Percentiles rank a stretch among this genome's conserved stretches.
Conservation (phyloP, 1,140 invertebrate genomes). For the Triops cancriformis region DNA sequence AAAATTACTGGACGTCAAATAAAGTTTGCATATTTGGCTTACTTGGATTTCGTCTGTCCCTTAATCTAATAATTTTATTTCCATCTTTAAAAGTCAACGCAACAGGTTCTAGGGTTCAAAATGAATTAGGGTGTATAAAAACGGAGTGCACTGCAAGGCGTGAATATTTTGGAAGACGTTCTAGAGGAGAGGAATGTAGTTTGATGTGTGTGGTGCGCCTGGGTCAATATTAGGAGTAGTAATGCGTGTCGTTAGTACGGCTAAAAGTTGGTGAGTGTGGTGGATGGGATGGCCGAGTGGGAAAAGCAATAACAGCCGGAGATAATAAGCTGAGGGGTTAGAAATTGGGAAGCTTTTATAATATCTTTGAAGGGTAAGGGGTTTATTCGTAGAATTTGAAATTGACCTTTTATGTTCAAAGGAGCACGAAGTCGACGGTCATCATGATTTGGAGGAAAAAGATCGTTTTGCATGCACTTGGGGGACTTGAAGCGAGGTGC, state of each 20-base stretch:
- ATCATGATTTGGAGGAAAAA: background rate
- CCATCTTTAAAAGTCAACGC: too few relatives aligned
- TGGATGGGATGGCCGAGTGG: background rate
- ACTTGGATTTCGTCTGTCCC: too few relatives aligned
- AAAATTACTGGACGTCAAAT: too few relatives aligned
- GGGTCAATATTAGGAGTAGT: conserved; percentile 7
- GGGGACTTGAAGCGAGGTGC: background rate
- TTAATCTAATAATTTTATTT: too few relatives aligned
- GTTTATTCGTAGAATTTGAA: background rate
- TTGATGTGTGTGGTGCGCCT: background rate
- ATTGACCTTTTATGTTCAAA: conserved; percentile 7
- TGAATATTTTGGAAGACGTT: background rate
- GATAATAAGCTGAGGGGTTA: background rate
- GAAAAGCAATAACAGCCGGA: background rate
- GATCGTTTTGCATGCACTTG: background rate
- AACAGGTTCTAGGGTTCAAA: too few relatives aligned
- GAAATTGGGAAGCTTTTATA: background rate
- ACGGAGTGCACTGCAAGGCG: background rate
- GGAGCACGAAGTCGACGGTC: background rate
- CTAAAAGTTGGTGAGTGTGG: background rate
- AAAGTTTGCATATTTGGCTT: too few relatives aligned
- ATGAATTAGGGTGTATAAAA: too few relatives aligned
- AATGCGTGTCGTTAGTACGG: background rate
- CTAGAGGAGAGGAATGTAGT: background rate
- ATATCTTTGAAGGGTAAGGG: background rate